phyloP scores from a whole-genome alignment of 2,888 invertebrate genomes.

The Linnaemya tessellans region DNA sequence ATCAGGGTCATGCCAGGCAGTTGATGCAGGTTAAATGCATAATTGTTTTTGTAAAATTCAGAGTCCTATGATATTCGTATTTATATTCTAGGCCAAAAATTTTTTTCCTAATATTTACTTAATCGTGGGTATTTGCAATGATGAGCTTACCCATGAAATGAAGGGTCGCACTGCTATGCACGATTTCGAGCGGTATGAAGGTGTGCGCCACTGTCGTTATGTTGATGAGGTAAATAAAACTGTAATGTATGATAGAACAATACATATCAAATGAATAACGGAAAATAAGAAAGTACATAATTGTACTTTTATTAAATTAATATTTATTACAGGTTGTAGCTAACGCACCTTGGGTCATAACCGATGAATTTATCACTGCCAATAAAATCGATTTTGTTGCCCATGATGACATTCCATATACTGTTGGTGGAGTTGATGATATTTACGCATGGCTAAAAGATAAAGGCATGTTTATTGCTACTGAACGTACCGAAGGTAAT shows the following conservation, averaged over 20 bases:
- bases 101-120: conserved; percentile 97
- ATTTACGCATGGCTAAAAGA: conserved; percentile 96
- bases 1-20: conserved; percentile 98
- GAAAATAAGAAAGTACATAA: too few relatives aligned
- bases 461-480: conserved; percentile 98
- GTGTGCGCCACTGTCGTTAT: conserved; percentile 98
- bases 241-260: neutral
- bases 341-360: conserved; percentile 97
- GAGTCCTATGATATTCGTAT: neutral
- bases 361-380: conserved; percentile 93
- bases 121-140: conserved; percentile 98
- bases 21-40: conserved; percentile 88
- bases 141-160: conserved; percentile 93
- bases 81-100: conserved; percentile 89
- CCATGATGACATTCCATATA: conserved; percentile 98
- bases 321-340: conserved; percentile 86
- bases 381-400: conserved; percentile 99
- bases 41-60: too few relatives aligned
- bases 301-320: too few relatives aligned
- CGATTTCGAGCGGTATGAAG: conserved; percentile 97
- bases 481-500: conserved; percentile 94
- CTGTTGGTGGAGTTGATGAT: conserved; percentile 90
- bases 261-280: too few relatives aligned
- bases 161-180: conserved; percentile 99
- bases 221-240: conserved; percentile 94